These are phyloP conservation scores for Batillaria attramentaria DNA, from an alignment of 1,140 invertebrate genomes.

Conservation along the genomic window DNA sequence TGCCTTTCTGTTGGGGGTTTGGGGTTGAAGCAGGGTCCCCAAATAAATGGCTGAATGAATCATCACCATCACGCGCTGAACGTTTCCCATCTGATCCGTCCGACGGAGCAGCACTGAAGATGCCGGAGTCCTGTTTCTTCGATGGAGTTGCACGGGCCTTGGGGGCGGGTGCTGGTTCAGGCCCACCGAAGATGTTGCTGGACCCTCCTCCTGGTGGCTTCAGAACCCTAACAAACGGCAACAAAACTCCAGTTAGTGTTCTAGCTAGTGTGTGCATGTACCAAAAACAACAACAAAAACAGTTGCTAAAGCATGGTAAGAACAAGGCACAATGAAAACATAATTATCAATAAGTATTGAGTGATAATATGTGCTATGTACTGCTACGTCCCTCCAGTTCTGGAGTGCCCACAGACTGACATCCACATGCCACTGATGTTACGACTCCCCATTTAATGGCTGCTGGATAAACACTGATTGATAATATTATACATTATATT, in stretches of 20 bases:
- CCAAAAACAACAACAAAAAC: background rate
- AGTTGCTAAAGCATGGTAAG: background rate
- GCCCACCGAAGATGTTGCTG: conserved; percentile 77
- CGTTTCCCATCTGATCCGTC: background rate
- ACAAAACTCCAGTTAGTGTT: too few relatives aligned
- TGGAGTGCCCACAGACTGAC: too few relatives aligned
- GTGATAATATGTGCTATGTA: too few relatives aligned
- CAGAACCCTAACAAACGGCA: conserved; percentile 74
- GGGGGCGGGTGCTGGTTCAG: conserved; percentile 42
- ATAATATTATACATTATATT: too few relatives aligned
- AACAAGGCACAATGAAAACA: background rate
- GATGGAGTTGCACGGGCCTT: background rate
- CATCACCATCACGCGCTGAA: conserved; percentile 28
- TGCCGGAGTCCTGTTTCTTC: background rate
- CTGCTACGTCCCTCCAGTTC: too few relatives aligned
- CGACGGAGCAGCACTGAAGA: background rate
- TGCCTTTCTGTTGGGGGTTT: conserved; percentile 8
- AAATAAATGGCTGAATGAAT: conserved; percentile 23
- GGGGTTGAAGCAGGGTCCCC: conserved; percentile 20
- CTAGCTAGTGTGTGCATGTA: too few relatives aligned
- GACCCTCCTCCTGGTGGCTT: conserved; percentile 80
- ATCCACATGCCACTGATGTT: too few relatives aligned
- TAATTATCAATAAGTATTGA: too few relatives aligned
- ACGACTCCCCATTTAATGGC: too few relatives aligned
- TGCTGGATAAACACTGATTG: too few relatives aligned